phyloP scores from a whole-genome alignment of 2,888 invertebrate genomes.

The Cetonia aurata region DNA sequence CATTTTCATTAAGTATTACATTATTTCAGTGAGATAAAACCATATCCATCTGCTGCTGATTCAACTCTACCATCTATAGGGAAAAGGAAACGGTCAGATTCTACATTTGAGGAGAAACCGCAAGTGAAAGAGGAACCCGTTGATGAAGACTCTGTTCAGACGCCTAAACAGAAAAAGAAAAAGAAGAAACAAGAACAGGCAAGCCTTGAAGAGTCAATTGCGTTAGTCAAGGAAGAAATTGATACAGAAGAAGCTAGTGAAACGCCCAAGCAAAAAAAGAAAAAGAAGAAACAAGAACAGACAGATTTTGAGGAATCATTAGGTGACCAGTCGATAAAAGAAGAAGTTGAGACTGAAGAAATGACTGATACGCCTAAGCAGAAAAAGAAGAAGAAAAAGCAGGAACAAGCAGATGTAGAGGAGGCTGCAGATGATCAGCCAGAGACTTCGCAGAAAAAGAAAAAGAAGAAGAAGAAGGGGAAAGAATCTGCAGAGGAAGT shows the following conservation, averaged over 20 bases:
- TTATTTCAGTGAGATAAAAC: constrained; percentile 78
- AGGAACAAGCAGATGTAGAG: constrained; percentile 43
- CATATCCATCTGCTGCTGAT: constrained; percentile 85
- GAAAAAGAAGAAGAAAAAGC: constrained; percentile 60
- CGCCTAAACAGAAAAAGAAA: constrained; percentile 61
- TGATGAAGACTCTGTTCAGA: constrained; percentile 51
- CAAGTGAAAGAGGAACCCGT: constrained; percentile 55
- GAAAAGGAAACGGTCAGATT: constrained; percentile 73
- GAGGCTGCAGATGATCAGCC: neutral
- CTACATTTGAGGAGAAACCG: constrained; percentile 58
- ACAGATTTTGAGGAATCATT: constrained; percentile 50
- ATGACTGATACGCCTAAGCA: constrained; percentile 49
- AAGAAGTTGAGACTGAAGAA: constrained; percentile 49
- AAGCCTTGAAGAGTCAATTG: constrained; percentile 47
- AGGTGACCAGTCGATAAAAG: constrained; percentile 34
- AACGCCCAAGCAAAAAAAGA: constrained; percentile 63
- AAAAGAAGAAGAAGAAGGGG: constrained; percentile 50
- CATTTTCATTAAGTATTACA: too few species aligned
- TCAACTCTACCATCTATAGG: constrained; percentile 77
- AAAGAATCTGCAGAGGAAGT: constrained; percentile 48
- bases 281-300: constrained; percentile 57
- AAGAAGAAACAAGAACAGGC: constrained; percentile 58
- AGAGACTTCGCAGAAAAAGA: constrained; percentile 11
- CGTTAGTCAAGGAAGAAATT: too few species aligned
- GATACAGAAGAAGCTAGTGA: constrained; percentile 45